A percentile compares a stretch with the other conserved stretches of the same genome.
Conservation (phyloP, 2,113 vertebrate species). For the Ceratotherium simum region DNA sequence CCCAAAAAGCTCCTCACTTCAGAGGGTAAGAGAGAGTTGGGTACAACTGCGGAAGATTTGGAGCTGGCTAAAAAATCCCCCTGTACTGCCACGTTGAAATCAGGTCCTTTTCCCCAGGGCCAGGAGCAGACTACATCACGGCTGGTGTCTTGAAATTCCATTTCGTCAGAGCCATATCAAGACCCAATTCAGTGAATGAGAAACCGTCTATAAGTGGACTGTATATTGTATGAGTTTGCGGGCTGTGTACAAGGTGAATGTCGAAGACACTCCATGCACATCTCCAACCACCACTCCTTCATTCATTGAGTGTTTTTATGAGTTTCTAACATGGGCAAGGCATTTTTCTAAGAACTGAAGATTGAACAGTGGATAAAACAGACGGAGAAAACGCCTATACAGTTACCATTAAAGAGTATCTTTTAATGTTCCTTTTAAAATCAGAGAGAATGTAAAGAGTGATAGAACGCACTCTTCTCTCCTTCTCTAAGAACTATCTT, state of each 20-base stretch:
- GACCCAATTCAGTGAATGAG: background rate
- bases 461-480: background rate
- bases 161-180: background rate
- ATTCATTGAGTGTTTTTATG: background rate
- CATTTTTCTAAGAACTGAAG: slow-evolving; percentile 14
- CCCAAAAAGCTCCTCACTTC: background rate
- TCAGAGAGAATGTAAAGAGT: background rate
- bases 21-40: background rate
- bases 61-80: background rate
- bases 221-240: background rate
- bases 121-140: background rate
- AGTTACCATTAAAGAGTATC: background rate
- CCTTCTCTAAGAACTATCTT: background rate
- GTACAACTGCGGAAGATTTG: background rate
- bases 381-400: background rate
- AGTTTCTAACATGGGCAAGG: background rate
- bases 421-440: background rate
- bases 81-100: background rate
- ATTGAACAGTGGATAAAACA: background rate
- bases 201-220: background rate
- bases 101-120: background rate
- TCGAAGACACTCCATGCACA: background rate
- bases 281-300: background rate
- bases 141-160: background rate
- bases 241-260: background rate